Base-by-base conservation (phyloP, 2,888 invertebrate genomes). In the Dryobota labecula region DNA sequence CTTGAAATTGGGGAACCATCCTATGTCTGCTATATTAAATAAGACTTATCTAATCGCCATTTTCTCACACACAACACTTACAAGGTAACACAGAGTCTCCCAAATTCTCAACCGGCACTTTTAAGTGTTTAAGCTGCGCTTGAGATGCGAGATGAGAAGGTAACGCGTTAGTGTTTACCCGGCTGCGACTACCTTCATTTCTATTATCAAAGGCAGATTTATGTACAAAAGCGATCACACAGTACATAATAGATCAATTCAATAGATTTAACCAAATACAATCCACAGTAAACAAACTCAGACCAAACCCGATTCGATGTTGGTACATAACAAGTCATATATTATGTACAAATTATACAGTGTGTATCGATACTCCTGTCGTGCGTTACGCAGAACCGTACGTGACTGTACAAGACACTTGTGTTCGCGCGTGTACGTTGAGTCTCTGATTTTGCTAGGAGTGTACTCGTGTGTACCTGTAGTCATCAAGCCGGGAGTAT, bases 331-430 rank as follows among this genome's bases (percentile, higher is more conserved):
- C 76, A 78, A 73, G 62, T 82, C 62, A 73, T 76, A 85, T 77
- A 79, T 76, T 73, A 76, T 72, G 69, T 76, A 76, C 41, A 41
- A 58, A 62, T 75, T 45, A 70, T 76, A 33, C 33, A 41, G 30
- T 58, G 70, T 54, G 58, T 56, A 67, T 80, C 75, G 78, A 83
- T 83, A 83, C 75, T 61, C 67, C 62, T 74, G 78, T 38, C 70
- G 67, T 83, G 78, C 80, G 83, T 86, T 70, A 81, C 78, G 79
- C 78, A 84, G 63, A 56, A 57, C 70, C 41, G 72, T 77, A 86
- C 86, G 86, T 86, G 86, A 86, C 86, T 86, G 72, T 75, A 68
- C 72, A 66, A 77, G 73, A 65, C 75, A 82, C 79, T 84, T 78
- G 77, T 79, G 80, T 79, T 80, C 64, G 74, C 66, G 71, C 73